Evolutionary conservation across 2,113 vertebrate genomes (phyloP), one percentile per base, ranked within the genome.

Genomic region (Gymnarchus niloticus): DNA sequence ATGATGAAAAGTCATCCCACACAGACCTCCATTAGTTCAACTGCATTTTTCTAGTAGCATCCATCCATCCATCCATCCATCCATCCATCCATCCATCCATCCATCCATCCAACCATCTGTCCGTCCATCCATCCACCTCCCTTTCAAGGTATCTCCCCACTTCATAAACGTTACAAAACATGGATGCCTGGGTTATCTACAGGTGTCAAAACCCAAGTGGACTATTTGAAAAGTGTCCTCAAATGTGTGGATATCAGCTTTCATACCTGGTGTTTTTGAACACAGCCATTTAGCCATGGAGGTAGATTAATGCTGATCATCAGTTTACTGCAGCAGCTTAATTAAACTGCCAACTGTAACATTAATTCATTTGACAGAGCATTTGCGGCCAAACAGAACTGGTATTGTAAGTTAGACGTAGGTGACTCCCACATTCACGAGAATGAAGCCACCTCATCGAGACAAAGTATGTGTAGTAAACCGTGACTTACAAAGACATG

Each of bases 21-120:
- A 87, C 95, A 94, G 90, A 90, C 87, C 88, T 85, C 89, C 85
- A 87, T 95, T 95, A 94, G 90, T 87, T 89, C 86, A 89, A 86
- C 88, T 89, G 90, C 3, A 0, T 91, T 93, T 89, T 90, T 84
- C n/a, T 14, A 49, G 41, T 87, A n/a, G n/a, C n/a, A n/a, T n/a
- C n/a, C n/a, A n/a, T n/a, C n/a, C n/a, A n/a, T n/a, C n/a, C n/a
- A n/a, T n/a, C n/a, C n/a, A n/a, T n/a, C n/a, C n/a, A n/a, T n/a
- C n/a, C n/a, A n/a, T n/a, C n/a, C n/a, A n/a, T n/a, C n/a, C n/a
- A n/a, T n/a, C n/a, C n/a, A n/a, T n/a, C n/a, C n/a, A n/a, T n/a
- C n/a, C n/a, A n/a, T n/a, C n/a, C n/a, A n/a, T n/a, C n/a, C n/a
- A n/a, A n/a, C n/a, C n/a, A n/a, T n/a, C n/a, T n/a, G n/a, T n/a